Base-by-base conservation (phyloP, 2,888 invertebrate genomes). In the Chrysodeixis includens region DNA sequence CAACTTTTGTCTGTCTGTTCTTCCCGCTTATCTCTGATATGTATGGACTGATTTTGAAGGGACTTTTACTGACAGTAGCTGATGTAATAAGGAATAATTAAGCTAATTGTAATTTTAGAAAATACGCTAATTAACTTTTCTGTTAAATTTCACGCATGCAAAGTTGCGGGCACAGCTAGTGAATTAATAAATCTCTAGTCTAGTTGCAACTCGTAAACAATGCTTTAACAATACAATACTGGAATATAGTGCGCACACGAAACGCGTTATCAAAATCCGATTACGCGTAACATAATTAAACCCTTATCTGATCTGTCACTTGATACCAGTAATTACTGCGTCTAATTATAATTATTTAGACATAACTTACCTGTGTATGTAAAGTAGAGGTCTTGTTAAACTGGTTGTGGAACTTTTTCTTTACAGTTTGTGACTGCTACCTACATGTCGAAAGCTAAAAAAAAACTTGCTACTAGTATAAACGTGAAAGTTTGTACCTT, bases 311-410 rank as follows among this genome's bases (percentile, higher is more conserved):
- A 72, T 65, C 32, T 72, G 74, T 77, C 62, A 61, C 32, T 53
- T 58, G 72, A 78, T 79, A 77, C 18, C 66, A 56, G 71, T 79
- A 79, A 78, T 79, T 78, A 71, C 64, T 49, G n/a, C 10, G 56
- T 67, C 44, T 66, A 79, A 71, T 71, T 74, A 76, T 68, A 66
- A 56, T 69, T 49, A 59, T 60, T 58, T 40, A 72, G 40, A 40
- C 40, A 67, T 72, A 67, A 71, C 67, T 76, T 67, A 71, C 67
- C 62, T 53, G 54, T n/a, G 14, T 40, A 22, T 66, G 32, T 56
- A n/a, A 32, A 26, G 66, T 46, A 46, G 1, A 10, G 46, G 20
- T 20, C 20, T 20, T 49, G 4, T 9, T 20, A 10, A 20, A 40
- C 1, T 6, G 40, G n/a, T 6, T 14, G 1, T 40, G n/a, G 14